A percentile compares a stretch with the other conserved stretches of the same genome.
Evolutionary conservation across 2,888 invertebrate genomes (phyloP).

Genomic region (Balanococcus diminutus): DNA sequence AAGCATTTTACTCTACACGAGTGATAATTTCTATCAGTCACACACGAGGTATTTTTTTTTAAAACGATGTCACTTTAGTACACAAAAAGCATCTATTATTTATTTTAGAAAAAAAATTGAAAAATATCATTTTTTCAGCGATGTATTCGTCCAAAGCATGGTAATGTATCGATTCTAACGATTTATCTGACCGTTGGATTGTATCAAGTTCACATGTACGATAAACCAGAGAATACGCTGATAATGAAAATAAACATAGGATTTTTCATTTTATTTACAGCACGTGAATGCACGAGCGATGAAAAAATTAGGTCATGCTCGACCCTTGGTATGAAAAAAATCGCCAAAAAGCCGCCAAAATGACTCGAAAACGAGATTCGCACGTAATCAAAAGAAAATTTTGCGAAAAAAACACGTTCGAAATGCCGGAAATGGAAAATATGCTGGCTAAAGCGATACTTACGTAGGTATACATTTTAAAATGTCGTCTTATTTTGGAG

Average conservation of each 20-base stretch:
- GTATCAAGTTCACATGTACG: not conserved
- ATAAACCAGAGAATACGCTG: not conserved
- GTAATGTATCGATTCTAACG: not conserved
- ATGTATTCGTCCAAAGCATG: not conserved
- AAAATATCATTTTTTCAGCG: too few species aligned
- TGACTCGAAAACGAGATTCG: too few species aligned
- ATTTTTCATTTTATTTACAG: not conserved
- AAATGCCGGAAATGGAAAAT: not conserved
- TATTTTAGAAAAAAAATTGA: too few species aligned
- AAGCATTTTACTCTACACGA: too few species aligned
- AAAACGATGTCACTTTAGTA: too few species aligned
- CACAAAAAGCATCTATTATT: too few species aligned
- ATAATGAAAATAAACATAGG: slow-evolving; percentile 1
- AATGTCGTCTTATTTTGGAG: not conserved
- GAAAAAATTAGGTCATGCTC: not conserved
- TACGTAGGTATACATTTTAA: slow-evolving; percentile 49
- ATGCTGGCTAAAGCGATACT: slow-evolving; percentile 26
- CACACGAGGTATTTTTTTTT: too few species aligned
- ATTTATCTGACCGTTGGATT: not conserved
- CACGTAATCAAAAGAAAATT: not conserved
- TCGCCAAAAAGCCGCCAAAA: not conserved
- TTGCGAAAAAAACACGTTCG: not conserved
- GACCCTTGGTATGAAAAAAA: not conserved
- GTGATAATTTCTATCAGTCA: too few species aligned
- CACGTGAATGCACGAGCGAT: not conserved